Percentiles rank a stretch among this genome's conserved stretches.
These are phyloP conservation scores for Caenorhabditis sulstoni DNA, from an alignment of 2,888 invertebrate genomes.

Conservation along the genomic window DNA sequence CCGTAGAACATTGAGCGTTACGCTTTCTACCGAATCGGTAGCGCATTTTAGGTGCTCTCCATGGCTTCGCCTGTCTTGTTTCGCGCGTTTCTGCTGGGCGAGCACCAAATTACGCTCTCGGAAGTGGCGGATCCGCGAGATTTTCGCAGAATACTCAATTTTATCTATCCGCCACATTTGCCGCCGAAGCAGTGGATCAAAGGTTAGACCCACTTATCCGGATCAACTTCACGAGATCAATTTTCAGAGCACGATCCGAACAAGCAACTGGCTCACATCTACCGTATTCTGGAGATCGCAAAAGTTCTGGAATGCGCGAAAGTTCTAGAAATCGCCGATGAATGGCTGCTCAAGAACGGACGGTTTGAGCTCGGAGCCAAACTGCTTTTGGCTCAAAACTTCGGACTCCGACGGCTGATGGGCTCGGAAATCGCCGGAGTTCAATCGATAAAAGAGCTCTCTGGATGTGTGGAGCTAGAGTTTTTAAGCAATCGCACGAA, in stretches of 20 bases:
- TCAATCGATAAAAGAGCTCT: not conserved
- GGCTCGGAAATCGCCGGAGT: conserved; percentile 26
- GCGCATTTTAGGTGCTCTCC: conserved; percentile 12
- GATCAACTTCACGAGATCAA: not conserved
- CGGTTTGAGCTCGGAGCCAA: conserved; percentile 8
- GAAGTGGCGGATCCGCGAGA: conserved; percentile 12
- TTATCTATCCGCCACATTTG: conserved; percentile 37
- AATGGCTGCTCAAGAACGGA: conserved; percentile 25
- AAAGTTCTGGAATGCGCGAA: conserved; percentile 16
- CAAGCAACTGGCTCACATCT: conserved; percentile 20
- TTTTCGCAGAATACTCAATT: conserved; percentile 36
- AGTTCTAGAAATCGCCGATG: conserved; percentile 24
- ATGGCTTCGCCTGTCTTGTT: conserved; percentile 37
- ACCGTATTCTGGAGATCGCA: conserved; percentile 16
- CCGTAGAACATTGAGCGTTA: not conserved
- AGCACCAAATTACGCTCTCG: not conserved
- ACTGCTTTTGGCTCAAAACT: conserved; percentile 21
- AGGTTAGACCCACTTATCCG: not conserved
- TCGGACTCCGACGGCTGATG: conserved; percentile 31
- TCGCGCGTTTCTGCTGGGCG: not conserved
- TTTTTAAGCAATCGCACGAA: conserved; percentile 20
- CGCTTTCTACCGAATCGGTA: not conserved
- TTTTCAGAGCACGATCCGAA: conserved; percentile 2
- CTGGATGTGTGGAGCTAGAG: not conserved
- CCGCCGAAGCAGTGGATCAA: conserved; percentile 46